Evolutionary conservation across 2,113 vertebrate species (phyloP), one percentile per base, ranked within the genome.

Genomic region (Pteropus alecto): DNA sequence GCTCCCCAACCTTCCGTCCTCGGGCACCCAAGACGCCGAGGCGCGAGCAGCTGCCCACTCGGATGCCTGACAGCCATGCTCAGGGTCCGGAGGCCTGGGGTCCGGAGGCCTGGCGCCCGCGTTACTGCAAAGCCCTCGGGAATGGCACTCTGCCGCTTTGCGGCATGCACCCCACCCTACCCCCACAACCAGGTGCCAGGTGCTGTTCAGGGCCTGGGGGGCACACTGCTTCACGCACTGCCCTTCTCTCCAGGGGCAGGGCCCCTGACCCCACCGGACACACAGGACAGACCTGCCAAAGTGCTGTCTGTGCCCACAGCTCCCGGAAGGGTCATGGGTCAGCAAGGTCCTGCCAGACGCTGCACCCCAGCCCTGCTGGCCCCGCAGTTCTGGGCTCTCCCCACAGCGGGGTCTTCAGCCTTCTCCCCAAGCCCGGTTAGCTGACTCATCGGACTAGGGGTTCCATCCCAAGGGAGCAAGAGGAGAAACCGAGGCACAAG

Each of bases 121-220:
- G 30, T 13, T 5, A 16, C 21, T 33, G 18, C 24, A 38, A 46
- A 63, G 16, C 1, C 46, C 48, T 48, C 21, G 26, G 81, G 51
- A 38, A 18, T 3, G 16, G 3, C 48, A 58, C 70, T 7, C 0
- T 0, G 19, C 5, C 2, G 7, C 26, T 0, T 11, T 15, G 28
- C 0, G 3, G 0, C 8, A 7, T n/a, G 21, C 46, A 11, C 24
- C 38, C 28, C 6, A 12, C 30, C 56, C 38, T 19, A 33, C 21
- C 38, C 35, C 10, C 46, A 26, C 61, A 19, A 13, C 28, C 26
- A 5, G 93, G 86, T 38, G 68, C 73, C 15, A 9, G 0, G 58
- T 5, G 4, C 9, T 3, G 15, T 4, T 41, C 2, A 68, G 87
- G 60, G n/a, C 5, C 24, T 1, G 16, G 65, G 14, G 15, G n/a